These are phyloP conservation scores for Andricus grossulariae DNA, from an alignment of 1,140 invertebrate genomes.

Conservation along the genomic window DNA sequence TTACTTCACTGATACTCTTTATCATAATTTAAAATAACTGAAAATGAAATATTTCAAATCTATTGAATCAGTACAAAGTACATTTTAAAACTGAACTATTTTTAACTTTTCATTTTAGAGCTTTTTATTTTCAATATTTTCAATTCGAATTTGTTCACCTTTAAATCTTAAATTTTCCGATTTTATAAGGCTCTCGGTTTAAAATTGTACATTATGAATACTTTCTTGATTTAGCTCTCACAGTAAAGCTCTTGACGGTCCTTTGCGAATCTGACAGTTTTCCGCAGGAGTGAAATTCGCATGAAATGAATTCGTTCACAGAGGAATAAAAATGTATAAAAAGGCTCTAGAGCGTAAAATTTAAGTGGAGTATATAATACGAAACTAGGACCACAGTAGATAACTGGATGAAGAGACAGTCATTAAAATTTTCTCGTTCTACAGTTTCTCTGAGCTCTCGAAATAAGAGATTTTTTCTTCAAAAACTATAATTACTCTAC, in stretches of 20 bases:
- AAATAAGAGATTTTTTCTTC: not conserved
- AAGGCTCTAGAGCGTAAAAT: slow-evolving; percentile 14
- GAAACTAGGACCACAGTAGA: slow-evolving; percentile 9
- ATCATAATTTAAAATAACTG: too few species aligned
- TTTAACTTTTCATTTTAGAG: too few species aligned
- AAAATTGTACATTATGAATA: not conserved
- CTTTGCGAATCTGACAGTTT: slow-evolving; percentile 4
- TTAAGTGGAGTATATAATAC: slow-evolving; percentile 9
- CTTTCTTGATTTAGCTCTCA: slow-evolving; percentile 23
- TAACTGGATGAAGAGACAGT: slow-evolving; percentile 24
- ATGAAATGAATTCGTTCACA: not conserved
- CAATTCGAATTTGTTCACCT: too few species aligned
- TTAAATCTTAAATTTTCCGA: too few species aligned
- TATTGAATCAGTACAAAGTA: too few species aligned
- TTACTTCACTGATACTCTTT: too few species aligned
- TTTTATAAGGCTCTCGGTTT: too few species aligned
- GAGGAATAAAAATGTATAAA: slow-evolving; percentile 1
- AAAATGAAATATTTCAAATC: too few species aligned
- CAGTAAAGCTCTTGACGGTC: slow-evolving; percentile 1
- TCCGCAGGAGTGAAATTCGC: slow-evolving; percentile 1
- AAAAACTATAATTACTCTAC: slow-evolving; percentile 6
- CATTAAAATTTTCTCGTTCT: slow-evolving; percentile 30
- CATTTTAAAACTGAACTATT: too few species aligned
- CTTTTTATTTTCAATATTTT: too few species aligned
- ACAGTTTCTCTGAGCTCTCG: slow-evolving; percentile 10